Base-by-base conservation (phyloP, 2,888 invertebrate genomes). In the Hirtodrosophila duncani region DNA sequence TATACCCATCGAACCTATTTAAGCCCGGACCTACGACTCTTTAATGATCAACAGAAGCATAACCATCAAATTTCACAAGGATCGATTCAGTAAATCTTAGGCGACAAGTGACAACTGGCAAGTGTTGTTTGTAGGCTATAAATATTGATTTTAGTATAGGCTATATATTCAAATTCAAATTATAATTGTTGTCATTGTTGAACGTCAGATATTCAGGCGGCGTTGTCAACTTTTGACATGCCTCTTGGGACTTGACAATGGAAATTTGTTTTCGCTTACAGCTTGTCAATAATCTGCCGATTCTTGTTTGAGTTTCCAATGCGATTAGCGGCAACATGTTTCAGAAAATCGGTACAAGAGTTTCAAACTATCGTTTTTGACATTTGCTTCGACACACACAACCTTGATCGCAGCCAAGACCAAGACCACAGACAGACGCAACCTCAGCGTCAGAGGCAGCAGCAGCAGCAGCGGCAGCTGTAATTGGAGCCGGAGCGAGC, bases 351-450 rank as follows among this genome's bases (percentile, higher is more conserved):
- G 9, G 37, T 41, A 20, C 30, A 20, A 23, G 36, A 29, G 18
- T 46, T 59, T 58, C 33, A 56, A 55, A 14, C 16, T 8, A 6
- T 33, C 69, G 62, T 42, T 62, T 68, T 66, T 72, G 80, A 75
- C 70, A 71, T 71, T 71, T 71, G 30, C 45, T 48, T 30, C 46
- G 37, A 50, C 37, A 45, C 45, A 24, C 41, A 38, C 79, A 63
- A 63, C 79, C 79, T 74, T 79, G 70, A 78, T 71, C 67, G 48
- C 55, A 44, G 66, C 17, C 56, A 49, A 49, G 65, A 65, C 63
- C 67, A 67, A 46, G 26, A 39, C 53, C 51, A 51, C 58, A 43
- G 42, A 31, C 23, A 13, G 23, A 49, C 33, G 42, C 46, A 45
- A 44, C 36, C 29, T 45, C 39, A 37, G 36, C 31, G 37, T 44